These are phyloP conservation scores for Thymelicus sylvestris DNA, from an alignment of 2,888 invertebrate genomes.

Conservation along the genomic window DNA sequence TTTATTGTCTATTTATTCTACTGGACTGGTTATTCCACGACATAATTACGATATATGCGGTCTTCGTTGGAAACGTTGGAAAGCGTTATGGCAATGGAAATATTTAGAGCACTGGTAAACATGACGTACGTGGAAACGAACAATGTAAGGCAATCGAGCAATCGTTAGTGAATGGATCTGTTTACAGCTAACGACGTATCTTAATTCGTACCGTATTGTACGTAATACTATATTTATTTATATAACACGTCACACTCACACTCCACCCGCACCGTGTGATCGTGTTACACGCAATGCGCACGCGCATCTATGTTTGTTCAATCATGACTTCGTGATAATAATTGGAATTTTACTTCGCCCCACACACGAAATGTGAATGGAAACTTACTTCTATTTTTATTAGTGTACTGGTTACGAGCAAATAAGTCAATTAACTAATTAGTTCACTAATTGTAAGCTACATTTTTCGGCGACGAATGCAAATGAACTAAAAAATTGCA, in stretches of 20 bases:
- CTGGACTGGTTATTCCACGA: too few species aligned
- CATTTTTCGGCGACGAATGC: neutral
- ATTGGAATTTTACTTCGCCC: conserved; percentile 45
- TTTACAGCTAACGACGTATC: neutral
- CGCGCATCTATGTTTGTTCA: conserved; percentile 62
- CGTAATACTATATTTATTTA: neutral
- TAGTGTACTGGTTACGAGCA: neutral
- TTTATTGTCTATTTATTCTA: too few species aligned
- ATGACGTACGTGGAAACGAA: too few species aligned
- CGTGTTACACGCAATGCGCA: conserved; percentile 63
- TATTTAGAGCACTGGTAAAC: too few species aligned
- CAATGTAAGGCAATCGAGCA: neutral
- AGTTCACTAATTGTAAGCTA: neutral
- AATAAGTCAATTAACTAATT: too few species aligned
- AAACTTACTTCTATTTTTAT: conserved; percentile 8
- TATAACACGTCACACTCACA: conserved; percentile 48
- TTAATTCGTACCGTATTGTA: neutral
- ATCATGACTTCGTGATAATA: conserved; percentile 51
- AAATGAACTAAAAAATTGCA: conserved; percentile 28
- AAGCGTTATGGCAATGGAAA: too few species aligned
- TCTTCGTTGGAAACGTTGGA: too few species aligned
- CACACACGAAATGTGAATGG: conserved; percentile 16
- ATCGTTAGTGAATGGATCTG: conserved; percentile 13
- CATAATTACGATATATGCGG: too few species aligned
- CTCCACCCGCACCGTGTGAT: conserved; percentile 54